Evolutionary conservation across 2,113 vertebrate species (phyloP), one percentile per base, ranked within the genome.

Genomic region (Micronycteris hirsuta): DNA sequence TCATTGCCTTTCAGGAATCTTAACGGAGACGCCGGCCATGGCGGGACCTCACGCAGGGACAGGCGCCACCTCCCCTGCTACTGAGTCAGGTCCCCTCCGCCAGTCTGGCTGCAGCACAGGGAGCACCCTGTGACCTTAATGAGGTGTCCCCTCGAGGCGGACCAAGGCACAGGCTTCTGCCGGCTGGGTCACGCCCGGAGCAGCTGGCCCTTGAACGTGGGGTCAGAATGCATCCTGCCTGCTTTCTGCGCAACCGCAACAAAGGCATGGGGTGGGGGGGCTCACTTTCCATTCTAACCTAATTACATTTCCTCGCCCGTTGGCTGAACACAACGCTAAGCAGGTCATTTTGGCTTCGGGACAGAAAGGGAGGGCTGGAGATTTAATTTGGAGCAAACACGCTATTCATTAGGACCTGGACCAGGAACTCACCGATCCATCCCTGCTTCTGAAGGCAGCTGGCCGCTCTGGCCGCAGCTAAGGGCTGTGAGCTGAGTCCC

Each of bases 301-400:
- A 96, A 98, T 98, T 96, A 97, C 58, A 47, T 89, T 78, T 49
- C 93, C 74, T 80, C 77, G 97, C 96, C 97, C 76, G 68, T 19
- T 85, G 92, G 97, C 87, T 33, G 95, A 97, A 94, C 89, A 56
- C 16, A 61, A 91, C 76, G 92, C 95, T 95, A 90, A 97, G 96
- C 86, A 84, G 95, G 92, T 97, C 86, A 11, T 93, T 86, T n/a
- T 8, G 86, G 96, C 97, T 15, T 22, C 90, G 58, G 96, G 54
- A 96, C 97, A 94, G 96, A 77, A 89, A 93, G 96, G 19, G 65
- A 95, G 97, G 95, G 96, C 92, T 96, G 96, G 95, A 97, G 97
- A 96, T 92, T 94, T 94, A 97, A 97, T 97, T 92, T 97, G 93
- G 95, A 93, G 87, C 65, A 80, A 97, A 96, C 87, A 54, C 24